Percentiles rank a stretch among this genome's conserved stretches.
These are phyloP conservation scores for Agrochola lychnidis DNA, from an alignment of 2,888 invertebrate species.

Conservation along the genomic window DNA sequence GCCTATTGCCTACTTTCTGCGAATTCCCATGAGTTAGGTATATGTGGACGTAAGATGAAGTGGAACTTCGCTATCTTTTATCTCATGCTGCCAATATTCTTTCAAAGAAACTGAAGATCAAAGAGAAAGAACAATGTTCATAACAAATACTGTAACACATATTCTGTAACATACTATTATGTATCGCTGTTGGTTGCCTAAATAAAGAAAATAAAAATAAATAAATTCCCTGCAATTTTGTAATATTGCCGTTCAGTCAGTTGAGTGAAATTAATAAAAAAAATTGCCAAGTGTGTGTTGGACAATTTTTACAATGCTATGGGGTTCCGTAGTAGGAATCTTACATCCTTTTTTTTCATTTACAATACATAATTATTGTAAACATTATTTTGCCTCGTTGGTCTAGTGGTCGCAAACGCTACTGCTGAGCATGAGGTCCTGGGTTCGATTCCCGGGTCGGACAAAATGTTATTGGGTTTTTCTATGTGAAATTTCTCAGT, in stretches of 20 bases:
- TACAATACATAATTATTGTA: too few relatives aligned
- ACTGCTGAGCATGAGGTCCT: too few relatives aligned
- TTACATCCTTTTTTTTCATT: too few relatives aligned
- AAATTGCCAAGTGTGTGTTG: background rate
- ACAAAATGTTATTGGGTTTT: too few relatives aligned
- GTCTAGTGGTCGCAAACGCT: too few relatives aligned
- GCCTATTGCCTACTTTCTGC: background rate
- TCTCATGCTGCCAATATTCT: conserved; percentile 6
- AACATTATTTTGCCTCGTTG: too few relatives aligned
- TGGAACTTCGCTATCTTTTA: background rate
- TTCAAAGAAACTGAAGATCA: conserved; percentile 44
- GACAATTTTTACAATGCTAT: background rate
- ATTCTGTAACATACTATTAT: too few relatives aligned
- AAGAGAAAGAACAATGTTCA: conserved; percentile 45
- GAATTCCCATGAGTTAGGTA: background rate
- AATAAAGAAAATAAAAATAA: too few relatives aligned
- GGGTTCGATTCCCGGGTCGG: too few relatives aligned
- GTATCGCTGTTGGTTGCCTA: too few relatives aligned
- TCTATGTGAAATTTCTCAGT: too few relatives aligned
- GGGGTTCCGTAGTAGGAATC: conserved; percentile 27
- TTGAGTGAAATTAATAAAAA: conserved; percentile 34
- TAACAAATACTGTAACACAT: too few relatives aligned
- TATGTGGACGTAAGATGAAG: background rate
- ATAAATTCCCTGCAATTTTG: conserved; percentile 59
- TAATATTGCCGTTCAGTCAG: conserved; percentile 37